phyloP scores from a whole-genome alignment of 2,888 invertebrate species.

The Gortyna flavago region DNA sequence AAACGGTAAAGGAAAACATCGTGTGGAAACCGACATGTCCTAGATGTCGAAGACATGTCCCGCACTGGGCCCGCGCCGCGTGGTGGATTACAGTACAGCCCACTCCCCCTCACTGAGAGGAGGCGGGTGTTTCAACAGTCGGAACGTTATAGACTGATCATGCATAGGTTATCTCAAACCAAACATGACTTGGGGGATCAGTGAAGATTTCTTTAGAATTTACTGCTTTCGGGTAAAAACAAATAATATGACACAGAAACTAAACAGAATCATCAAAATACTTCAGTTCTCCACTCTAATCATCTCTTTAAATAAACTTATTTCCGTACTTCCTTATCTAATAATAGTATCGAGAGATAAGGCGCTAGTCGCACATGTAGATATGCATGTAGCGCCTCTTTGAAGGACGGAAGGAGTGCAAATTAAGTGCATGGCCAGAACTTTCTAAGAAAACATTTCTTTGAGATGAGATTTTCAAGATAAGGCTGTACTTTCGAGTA shows the following conservation, averaged over 20 bases:
- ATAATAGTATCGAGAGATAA: conserved; percentile 40
- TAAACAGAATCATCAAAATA: conserved; percentile 1
- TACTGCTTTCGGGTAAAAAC: neutral
- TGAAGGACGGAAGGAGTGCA: conserved; percentile 2
- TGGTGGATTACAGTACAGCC: neutral
- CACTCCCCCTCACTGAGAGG: neutral
- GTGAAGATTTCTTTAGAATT: neutral
- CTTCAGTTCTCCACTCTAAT: conserved; percentile 12
- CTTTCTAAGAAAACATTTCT: neutral
- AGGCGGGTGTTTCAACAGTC: neutral
- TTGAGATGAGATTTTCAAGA: neutral
- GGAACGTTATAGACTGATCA: neutral
- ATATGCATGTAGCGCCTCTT: conserved; percentile 5
- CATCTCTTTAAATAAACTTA: conserved; percentile 23
- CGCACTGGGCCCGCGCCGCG: neutral
- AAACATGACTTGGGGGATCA: neutral
- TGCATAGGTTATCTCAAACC: neutral
- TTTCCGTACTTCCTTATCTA: conserved; percentile 39
- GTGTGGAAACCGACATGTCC: neutral
- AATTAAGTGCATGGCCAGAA: neutral
- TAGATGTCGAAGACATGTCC: neutral
- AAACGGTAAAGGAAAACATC: neutral
- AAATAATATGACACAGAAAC: conserved; percentile 4
- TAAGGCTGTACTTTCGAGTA: neutral
- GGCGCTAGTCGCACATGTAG: neutral